A percentile compares a stretch with the other conserved stretches of the same genome.
Evolutionary conservation across 1,140 invertebrate species (phyloP).

Genomic region (Drosophila sucinea): DNA sequence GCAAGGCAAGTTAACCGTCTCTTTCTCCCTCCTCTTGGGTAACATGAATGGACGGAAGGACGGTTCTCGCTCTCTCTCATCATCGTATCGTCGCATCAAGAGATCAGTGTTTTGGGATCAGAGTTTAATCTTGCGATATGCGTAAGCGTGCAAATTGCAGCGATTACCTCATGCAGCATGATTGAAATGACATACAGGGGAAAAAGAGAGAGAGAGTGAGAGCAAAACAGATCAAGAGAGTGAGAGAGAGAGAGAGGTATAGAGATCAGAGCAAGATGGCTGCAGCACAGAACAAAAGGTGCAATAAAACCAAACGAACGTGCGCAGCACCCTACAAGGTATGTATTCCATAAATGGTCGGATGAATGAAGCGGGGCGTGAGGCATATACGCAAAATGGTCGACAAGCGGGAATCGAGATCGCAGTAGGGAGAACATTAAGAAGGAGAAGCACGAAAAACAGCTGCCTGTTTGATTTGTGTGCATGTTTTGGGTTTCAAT

Average conservation of each 20-base stretch:
- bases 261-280: constrained; percentile 21
- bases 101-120: constrained; percentile 60
- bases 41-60: neutral
- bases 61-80: neutral
- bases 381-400: constrained; percentile 68
- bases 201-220: constrained; percentile 34
- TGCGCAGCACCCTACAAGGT: constrained; percentile 13
- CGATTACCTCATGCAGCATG: constrained; percentile 59
- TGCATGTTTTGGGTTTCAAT: constrained; percentile 36
- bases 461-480: constrained; percentile 43
- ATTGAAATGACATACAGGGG: constrained; percentile 28
- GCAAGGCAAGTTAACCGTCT: constrained; percentile 6
- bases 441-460: constrained; percentile 7
- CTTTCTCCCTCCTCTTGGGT: neutral
- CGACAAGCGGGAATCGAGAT: constrained; percentile 26
- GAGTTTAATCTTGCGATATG: constrained; percentile 76
- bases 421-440: neutral
- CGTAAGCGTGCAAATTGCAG: constrained; percentile 79
- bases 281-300: constrained; percentile 62
- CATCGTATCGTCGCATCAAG: constrained; percentile 41
- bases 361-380: constrained; percentile 67
- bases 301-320: constrained; percentile 70
- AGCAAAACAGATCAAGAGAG: constrained; percentile 8
- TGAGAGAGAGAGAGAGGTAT: constrained; percentile 32
- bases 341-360: constrained; percentile 40